Conservation (phyloP, 2,888 invertebrate genomes). For the Hirtodrosophila histrioides region DNA sequence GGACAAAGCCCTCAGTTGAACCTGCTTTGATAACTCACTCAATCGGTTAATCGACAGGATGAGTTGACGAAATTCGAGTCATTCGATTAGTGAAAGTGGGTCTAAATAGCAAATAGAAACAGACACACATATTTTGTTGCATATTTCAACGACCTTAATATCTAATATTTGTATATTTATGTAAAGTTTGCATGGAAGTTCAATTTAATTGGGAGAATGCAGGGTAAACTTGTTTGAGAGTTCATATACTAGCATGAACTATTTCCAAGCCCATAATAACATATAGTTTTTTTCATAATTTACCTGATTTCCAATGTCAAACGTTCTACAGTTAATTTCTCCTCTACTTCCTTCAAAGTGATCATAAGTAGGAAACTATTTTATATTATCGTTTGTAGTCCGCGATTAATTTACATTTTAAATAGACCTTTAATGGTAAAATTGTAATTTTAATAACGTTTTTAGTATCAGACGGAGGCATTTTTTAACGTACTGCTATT, state of each 20-base stretch:
- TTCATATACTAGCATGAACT: too few species aligned
- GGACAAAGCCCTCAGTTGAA: too few species aligned
- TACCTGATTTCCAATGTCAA: conserved; percentile 22
- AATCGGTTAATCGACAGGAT: conserved; percentile 22
- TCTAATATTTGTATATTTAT: too few species aligned
- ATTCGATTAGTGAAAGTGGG: conserved; percentile 59
- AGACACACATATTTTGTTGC: neutral
- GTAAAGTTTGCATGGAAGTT: too few species aligned
- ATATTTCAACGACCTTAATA: conserved; percentile 7
- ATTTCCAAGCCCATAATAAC: too few species aligned
- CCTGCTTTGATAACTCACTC: conserved; percentile 34
- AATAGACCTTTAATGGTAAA: neutral
- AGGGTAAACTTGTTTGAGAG: too few species aligned
- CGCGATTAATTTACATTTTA: conserved; percentile 39
- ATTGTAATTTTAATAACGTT: too few species aligned
- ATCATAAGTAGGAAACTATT: conserved; percentile 5
- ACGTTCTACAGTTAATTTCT: conserved; percentile 2
- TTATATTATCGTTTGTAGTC: neutral
- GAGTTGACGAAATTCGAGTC: conserved; percentile 49
- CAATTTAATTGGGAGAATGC: too few species aligned
- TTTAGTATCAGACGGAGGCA: too few species aligned
- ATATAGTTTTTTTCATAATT: neutral
- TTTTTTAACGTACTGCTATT: too few species aligned
- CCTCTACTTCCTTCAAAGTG: conserved; percentile 1
- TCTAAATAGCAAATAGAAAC: conserved; percentile 1